phyloP scores from a whole-genome alignment of 2,888 invertebrate species.

The Cynaeus angustus region DNA sequence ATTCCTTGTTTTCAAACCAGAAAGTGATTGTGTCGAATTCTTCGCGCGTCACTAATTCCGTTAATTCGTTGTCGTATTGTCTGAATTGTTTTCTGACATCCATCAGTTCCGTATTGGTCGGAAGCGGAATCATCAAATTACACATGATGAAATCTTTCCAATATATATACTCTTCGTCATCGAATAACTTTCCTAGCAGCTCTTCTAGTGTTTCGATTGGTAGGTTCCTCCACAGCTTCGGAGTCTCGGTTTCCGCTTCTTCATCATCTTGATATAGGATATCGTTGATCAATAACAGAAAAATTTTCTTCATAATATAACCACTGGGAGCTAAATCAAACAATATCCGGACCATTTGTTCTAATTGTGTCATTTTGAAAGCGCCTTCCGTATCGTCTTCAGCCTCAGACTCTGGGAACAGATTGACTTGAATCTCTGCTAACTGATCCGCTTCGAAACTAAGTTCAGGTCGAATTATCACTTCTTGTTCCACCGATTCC shows the following conservation, averaged over 20 bases:
- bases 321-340: slow-evolving; percentile 69
- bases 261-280: slow-evolving; percentile 64
- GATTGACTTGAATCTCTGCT: slow-evolving; percentile 57
- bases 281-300: slow-evolving; percentile 71
- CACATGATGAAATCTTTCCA: slow-evolving; percentile 81
- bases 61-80: slow-evolving; percentile 70
- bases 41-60: slow-evolving; percentile 67
- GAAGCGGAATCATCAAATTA: slow-evolving; percentile 75
- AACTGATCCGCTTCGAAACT: slow-evolving; percentile 68
- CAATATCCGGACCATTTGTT: slow-evolving; percentile 64
- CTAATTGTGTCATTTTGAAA: slow-evolving; percentile 66
- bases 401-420: slow-evolving; percentile 53
- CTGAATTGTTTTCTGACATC: slow-evolving; percentile 72
- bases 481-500: slow-evolving; percentile 70
- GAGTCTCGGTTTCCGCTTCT: slow-evolving; percentile 63
- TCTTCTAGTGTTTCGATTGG: slow-evolving; percentile 59
- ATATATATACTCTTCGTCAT: slow-evolving; percentile 75
- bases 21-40: slow-evolving; percentile 66
- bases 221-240: slow-evolving; percentile 68
- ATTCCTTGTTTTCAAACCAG: slow-evolving; percentile 70
- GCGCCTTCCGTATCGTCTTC: slow-evolving; percentile 49
- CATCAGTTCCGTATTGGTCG: slow-evolving; percentile 74
- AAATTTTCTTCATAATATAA: slow-evolving; percentile 66
- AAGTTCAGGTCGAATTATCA: slow-evolving; percentile 69
- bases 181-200: slow-evolving; percentile 72